Percentiles rank a stretch among this genome's conserved stretches.
Conservation (phyloP, 2,113 vertebrate genomes). For the Podarcis raffonei region DNA sequence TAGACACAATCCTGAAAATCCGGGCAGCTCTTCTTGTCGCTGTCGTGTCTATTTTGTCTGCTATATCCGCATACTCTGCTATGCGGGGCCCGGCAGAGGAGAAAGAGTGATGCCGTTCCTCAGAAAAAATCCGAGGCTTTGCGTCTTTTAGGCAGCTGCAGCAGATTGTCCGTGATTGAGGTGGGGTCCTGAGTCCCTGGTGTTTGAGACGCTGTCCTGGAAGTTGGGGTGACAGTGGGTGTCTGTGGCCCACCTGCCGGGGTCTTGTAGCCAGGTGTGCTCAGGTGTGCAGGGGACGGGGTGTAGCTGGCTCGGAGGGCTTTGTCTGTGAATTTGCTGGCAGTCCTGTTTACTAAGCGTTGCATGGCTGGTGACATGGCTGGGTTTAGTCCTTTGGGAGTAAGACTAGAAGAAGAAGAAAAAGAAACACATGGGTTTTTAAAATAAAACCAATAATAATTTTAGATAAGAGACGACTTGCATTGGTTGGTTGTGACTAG, state of each 20-base stretch:
- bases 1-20: not conserved
- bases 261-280: constrained; percentile 80
- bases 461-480: not conserved
- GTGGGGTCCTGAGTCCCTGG: constrained; percentile 87
- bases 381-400: constrained; percentile 92
- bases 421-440: not conserved
- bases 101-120: not conserved
- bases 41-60: not conserved
- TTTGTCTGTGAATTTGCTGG: constrained; percentile 96
- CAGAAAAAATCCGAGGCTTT: constrained; percentile 89
- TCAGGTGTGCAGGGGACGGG: constrained; percentile 87
- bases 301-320: constrained; percentile 96
- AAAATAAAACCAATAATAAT: not conserved
- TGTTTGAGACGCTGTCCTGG: constrained; percentile 79
- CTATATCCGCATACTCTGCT: not conserved
- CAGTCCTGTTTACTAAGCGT: constrained; percentile 90
- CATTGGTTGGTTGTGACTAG: too few species aligned
- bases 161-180: constrained; percentile 94
- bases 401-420: constrained; percentile 81
- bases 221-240: constrained; percentile 83
- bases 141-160: constrained; percentile 94
- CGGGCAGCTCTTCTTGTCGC: not conserved
- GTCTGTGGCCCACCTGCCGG: constrained; percentile 80
- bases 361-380: constrained; percentile 93
- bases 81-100: not conserved